Conservation (phyloP, 2,113 vertebrate genomes). For the Terrapene triunguis region DNA sequence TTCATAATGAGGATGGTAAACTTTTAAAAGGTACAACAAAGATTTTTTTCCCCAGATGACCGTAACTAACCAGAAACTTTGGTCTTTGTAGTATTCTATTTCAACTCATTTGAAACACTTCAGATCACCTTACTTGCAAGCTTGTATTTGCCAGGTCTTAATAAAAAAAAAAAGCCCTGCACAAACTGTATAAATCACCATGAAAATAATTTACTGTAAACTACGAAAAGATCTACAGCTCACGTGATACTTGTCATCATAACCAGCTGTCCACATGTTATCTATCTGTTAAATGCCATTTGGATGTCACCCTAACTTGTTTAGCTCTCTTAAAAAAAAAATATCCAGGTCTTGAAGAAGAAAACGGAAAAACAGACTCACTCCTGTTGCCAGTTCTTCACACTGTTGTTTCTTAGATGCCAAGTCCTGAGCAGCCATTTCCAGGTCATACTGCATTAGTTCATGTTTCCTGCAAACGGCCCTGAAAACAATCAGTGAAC, state of each 20-base stretch:
- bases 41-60: neutral
- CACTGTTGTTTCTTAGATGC: constrained; percentile 93
- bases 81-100: neutral
- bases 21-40: neutral
- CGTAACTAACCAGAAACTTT: neutral
- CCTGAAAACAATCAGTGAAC: constrained; percentile 77
- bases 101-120: neutral
- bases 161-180: neutral
- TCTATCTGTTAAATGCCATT: neutral
- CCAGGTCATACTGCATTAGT: constrained; percentile 93
- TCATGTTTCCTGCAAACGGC: constrained; percentile 96
- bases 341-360: constrained; percentile 49
- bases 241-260: neutral
- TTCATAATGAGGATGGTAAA: neutral
- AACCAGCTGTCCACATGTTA: neutral
- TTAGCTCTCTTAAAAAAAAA: constrained; percentile 10
- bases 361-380: constrained; percentile 72
- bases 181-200: constrained; percentile 32
- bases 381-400: constrained; percentile 94
- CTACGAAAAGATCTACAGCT: constrained; percentile 19
- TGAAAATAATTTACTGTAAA: constrained; percentile 37
- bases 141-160: neutral
- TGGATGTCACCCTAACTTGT: constrained; percentile 57
- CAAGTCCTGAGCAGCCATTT: constrained; percentile 90
- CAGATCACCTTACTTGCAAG: neutral